Conservation (phyloP, 2,888 invertebrate genomes). For the Nymphalis polychloros region DNA sequence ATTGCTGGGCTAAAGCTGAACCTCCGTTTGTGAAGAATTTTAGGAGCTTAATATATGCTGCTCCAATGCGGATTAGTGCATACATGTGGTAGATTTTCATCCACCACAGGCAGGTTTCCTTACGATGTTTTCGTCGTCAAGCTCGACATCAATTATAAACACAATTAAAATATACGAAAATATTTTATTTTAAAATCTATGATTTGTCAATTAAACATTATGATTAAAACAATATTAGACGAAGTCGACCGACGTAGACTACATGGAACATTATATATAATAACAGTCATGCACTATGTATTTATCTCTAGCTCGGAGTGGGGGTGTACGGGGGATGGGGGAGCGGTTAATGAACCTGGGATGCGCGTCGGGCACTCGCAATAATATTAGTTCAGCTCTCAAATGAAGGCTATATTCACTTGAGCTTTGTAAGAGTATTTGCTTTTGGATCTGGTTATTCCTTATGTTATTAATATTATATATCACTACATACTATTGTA, state of each 20-base stretch:
- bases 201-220: not conserved
- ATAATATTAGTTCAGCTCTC: slow-evolving; percentile 67
- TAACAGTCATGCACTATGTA: slow-evolving; percentile 30
- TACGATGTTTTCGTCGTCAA: too few species aligned
- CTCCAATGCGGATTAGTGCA: too few species aligned
- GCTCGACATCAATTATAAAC: too few species aligned
- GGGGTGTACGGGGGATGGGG: slow-evolving; percentile 37
- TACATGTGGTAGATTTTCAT: too few species aligned
- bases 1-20: too few species aligned
- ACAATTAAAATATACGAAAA: too few species aligned
- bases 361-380: slow-evolving; percentile 63
- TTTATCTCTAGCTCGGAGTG: slow-evolving; percentile 42
- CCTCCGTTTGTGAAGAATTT: too few species aligned
- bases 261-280: slow-evolving; percentile 10
- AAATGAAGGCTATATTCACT: slow-evolving; percentile 41
- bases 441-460: slow-evolving; percentile 7
- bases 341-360: slow-evolving; percentile 71
- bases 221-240: not conserved
- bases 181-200: too few species aligned
- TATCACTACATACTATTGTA: not conserved
- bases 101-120: too few species aligned
- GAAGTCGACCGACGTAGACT: not conserved
- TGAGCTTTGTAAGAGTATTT: slow-evolving; percentile 19
- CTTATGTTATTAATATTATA: slow-evolving; percentile 19
- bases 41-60: too few species aligned